phyloP scores from a whole-genome alignment of 1,140 invertebrate species.

The Muscidifurax raptorellus region DNA sequence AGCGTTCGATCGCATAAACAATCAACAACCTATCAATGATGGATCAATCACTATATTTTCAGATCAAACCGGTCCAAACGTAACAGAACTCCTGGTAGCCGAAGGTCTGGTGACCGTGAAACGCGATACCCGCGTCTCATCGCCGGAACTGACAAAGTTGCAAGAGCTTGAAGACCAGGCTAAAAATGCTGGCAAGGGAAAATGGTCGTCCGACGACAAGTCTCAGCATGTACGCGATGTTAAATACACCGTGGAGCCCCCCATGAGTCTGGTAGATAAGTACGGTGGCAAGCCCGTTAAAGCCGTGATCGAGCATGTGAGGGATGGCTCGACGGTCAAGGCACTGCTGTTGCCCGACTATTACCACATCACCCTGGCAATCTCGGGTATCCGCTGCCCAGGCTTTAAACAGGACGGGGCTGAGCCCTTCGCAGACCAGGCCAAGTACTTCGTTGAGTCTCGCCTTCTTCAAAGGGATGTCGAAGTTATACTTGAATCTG shows the following conservation, averaged over 20 bases:
- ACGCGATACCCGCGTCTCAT: conserved; percentile 81
- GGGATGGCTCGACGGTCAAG: conserved; percentile 96
- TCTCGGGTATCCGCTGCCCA: conserved; percentile 94
- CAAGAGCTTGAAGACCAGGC: conserved; percentile 94
- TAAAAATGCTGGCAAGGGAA: conserved; percentile 90
- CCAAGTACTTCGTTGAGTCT: conserved; percentile 93
- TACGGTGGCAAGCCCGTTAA: conserved; percentile 86
- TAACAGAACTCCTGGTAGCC: conserved; percentile 89
- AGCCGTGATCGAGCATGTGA: conserved; percentile 95
- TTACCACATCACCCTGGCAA: conserved; percentile 93
- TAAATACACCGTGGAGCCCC: conserved; percentile 91
- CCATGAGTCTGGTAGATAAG: conserved; percentile 88
- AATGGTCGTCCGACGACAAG: conserved; percentile 80
- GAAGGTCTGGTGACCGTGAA: conserved; percentile 93
- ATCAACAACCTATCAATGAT: background rate
- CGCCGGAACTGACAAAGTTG: conserved; percentile 81
- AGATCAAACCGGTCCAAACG: conserved; percentile 88
- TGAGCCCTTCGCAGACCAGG: conserved; percentile 86
- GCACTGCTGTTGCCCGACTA: conserved; percentile 92
- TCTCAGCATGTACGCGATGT: conserved; percentile 87
- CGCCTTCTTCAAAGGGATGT: conserved; percentile 95
- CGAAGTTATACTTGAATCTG: conserved; percentile 92
- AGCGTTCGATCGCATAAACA: background rate
- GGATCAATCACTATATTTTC: conserved; percentile 37
- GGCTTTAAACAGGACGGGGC: conserved; percentile 80